Percentiles rank a stretch among this genome's conserved stretches.
phyloP scores from a whole-genome alignment of 2,113 vertebrate genomes.

The Menidia beryllina region DNA sequence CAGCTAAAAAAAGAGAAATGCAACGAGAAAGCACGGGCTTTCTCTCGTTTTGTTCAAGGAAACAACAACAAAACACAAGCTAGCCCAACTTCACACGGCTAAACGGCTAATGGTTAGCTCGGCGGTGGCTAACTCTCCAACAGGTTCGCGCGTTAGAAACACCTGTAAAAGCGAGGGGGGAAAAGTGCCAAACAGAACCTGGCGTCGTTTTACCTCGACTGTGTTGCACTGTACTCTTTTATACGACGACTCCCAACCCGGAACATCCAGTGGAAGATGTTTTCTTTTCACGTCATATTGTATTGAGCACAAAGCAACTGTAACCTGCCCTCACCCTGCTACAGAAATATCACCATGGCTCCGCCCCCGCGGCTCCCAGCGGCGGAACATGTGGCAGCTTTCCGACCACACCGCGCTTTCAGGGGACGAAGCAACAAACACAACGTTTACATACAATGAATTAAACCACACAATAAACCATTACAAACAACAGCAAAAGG shows the following conservation, averaged over 20 bases:
- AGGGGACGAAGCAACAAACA: too few species aligned
- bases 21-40: not conserved
- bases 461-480: too few species aligned
- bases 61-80: conserved; percentile 28
- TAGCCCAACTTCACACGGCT: conserved; percentile 18
- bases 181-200: not conserved
- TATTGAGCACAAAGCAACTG: not conserved
- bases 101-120: conserved; percentile 62
- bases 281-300: conserved; percentile 21
- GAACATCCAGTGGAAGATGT: not conserved
- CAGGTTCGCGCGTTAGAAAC: conserved; percentile 32
- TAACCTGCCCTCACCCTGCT: conserved; percentile 23
- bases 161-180: not conserved
- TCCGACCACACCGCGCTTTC: too few species aligned
- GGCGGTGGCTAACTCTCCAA: conserved; percentile 35
- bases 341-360: conserved; percentile 3
- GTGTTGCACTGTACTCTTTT: not conserved
- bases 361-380: conserved; percentile 29
- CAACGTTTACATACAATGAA: too few species aligned
- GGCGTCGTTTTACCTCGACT: conserved; percentile 28
- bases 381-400: conserved; percentile 29
- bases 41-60: not conserved
- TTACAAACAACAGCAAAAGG: too few species aligned
- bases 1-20: not conserved
- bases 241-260: not conserved